Evolutionary conservation across 2,888 invertebrate species (phyloP).

Genomic region (Epistrophe grossulariae): DNA sequence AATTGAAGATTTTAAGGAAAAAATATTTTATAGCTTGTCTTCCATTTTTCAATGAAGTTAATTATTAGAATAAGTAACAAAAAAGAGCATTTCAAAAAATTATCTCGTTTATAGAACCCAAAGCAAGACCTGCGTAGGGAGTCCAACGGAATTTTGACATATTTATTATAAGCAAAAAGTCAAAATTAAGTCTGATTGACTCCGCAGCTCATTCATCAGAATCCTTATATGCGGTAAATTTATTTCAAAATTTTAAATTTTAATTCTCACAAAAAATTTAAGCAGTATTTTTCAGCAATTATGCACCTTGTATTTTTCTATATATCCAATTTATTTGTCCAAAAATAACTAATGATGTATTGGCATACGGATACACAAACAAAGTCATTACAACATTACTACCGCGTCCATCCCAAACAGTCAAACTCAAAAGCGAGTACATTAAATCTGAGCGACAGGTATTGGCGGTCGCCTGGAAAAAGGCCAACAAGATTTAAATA

Average conservation of each 20-base stretch:
- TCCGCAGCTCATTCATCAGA: too few species aligned
- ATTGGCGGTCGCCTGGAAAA: constrained; percentile 73
- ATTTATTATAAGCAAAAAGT: too few species aligned
- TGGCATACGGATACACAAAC: constrained; percentile 35
- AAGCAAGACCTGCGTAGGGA: too few species aligned
- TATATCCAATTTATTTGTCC: background rate
- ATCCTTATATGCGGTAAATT: background rate
- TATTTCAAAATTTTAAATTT: background rate
- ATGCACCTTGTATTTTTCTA: constrained; percentile 1
- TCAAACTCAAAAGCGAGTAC: constrained; percentile 59
- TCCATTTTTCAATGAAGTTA: too few species aligned
- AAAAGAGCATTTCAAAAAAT: too few species aligned
- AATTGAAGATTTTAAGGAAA: too few species aligned
- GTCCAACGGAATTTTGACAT: too few species aligned
- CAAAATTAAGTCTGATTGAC: too few species aligned
- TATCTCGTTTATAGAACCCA: too few species aligned
- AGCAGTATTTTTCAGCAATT: background rate
- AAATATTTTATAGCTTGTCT: too few species aligned
- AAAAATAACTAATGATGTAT: constrained; percentile 61
- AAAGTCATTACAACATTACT: constrained; percentile 65
- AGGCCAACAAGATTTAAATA: constrained; percentile 60
- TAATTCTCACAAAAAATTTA: background rate
- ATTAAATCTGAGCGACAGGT: constrained; percentile 69
- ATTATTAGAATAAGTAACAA: too few species aligned
- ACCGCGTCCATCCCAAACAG: constrained; percentile 34